Evolutionary conservation across 2,888 invertebrate species (phyloP), one percentile per base, ranked within the genome.

Genomic region (Gastracanthus pulcherrimus): DNA sequence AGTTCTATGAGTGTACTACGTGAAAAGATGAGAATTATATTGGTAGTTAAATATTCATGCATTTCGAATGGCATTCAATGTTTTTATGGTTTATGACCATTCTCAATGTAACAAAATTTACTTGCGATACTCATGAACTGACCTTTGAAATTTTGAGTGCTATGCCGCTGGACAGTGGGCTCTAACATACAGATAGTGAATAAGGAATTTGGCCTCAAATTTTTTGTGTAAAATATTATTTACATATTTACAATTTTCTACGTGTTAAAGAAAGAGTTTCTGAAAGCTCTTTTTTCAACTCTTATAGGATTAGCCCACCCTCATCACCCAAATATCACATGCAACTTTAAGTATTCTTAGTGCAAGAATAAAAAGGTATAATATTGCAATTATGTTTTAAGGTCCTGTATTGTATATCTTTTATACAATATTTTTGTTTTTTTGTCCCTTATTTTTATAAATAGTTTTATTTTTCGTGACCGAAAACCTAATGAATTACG

Each of bases 91-190:
- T 26, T 13, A 69, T 29, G 26, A 26, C 48, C 34, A 48, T 45
- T 45, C 45, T 34, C 19, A 69, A 48, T 26, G 13, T 11, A 70
- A 36, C 34, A 48, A 70, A 74, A 9, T 55, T 62, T n/a, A 62
- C 34, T 66, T 55, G 60, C 16, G 41, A 70, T 74, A 29, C 69
- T 69, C 13, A 72, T 83, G 83, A 84, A 88, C 88, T 88, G 85
- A 89, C 89, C 89, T 88, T 87, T 89, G 83, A 86, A 87, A 88
- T 87, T 88, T 85, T 87, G 86, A 86, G 87, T 86, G 86, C 88
- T 88, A 83, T 86, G 86, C 86, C 87, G 86, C 87, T 88, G 88
- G 88, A 88, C 86, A 86, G 88, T 88, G 87, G 86, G 85, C 87
- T 88, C 89, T 89, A 87, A 87, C 87, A 87, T 86, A 87, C 84